A percentile compares a stretch with the other conserved stretches of the same genome.
These are phyloP conservation scores for Ophion obscuratus DNA, from an alignment of 2,888 invertebrate species.

Conservation along the genomic window DNA sequence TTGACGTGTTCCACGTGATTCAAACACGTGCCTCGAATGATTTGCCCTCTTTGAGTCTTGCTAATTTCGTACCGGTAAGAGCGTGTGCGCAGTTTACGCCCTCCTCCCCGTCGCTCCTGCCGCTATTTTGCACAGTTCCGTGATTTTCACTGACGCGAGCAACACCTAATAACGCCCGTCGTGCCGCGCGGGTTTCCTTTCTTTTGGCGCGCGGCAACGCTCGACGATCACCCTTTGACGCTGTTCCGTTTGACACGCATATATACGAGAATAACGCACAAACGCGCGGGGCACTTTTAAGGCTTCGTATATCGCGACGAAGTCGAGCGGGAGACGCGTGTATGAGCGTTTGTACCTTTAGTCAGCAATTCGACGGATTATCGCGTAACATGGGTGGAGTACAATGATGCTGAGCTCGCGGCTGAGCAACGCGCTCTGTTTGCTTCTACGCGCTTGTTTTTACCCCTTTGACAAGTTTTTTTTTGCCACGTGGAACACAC, in stretches of 20 bases:
- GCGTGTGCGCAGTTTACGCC: background rate
- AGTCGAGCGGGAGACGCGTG: slow-evolving; percentile 44
- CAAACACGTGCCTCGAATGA: slow-evolving; percentile 60
- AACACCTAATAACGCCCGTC: slow-evolving; percentile 54
- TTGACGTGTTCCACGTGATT: slow-evolving; percentile 59
- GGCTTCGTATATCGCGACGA: slow-evolving; percentile 33
- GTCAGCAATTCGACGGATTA: slow-evolving; percentile 59
- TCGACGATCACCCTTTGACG: slow-evolving; percentile 64
- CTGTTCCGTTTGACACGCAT: slow-evolving; percentile 42
- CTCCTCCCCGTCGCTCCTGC: background rate
- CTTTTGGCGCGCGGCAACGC: slow-evolving; percentile 37
- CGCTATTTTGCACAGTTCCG: slow-evolving; percentile 41
- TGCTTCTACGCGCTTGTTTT: slow-evolving; percentile 2
- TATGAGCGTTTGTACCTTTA: slow-evolving; percentile 41
- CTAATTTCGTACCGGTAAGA: slow-evolving; percentile 37
- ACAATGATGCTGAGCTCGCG: slow-evolving; percentile 2
- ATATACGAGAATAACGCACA: slow-evolving; percentile 25
- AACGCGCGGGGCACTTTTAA: slow-evolving; percentile 9
- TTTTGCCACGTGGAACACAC: background rate
- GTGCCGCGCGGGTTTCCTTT: slow-evolving; percentile 54
- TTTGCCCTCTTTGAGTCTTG: slow-evolving; percentile 60
- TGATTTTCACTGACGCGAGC: slow-evolving; percentile 51
- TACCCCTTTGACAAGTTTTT: slow-evolving; percentile 2
- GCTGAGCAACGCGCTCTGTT: background rate
- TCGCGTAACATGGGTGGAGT: slow-evolving; percentile 46